Conservation (phyloP, 2,888 invertebrate genomes). For the Pachliopta kotzebuea region DNA sequence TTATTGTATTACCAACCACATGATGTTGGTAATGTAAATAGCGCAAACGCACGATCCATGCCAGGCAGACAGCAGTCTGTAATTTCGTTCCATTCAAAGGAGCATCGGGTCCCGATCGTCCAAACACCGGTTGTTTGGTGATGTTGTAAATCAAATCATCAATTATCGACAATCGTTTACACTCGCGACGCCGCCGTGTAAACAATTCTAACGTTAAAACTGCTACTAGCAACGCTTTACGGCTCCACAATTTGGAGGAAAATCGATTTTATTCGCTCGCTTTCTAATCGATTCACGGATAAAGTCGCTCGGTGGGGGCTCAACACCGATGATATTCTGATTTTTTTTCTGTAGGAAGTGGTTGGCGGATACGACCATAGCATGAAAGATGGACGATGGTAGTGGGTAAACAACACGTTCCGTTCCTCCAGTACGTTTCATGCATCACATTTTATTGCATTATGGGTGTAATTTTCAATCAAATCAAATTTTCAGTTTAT, state of each 20-base stretch:
- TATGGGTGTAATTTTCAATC: not conserved
- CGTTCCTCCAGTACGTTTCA: slow-evolving; percentile 36
- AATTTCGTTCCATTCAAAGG: slow-evolving; percentile 60
- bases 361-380: slow-evolving; percentile 60
- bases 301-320: slow-evolving; percentile 60
- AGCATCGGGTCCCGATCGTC: slow-evolving; percentile 60
- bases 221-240: slow-evolving; percentile 72
- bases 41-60: slow-evolving; percentile 7
- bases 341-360: slow-evolving; percentile 69
- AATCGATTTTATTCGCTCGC: slow-evolving; percentile 79
- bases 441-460: not conserved
- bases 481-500: not conserved
- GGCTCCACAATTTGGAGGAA: slow-evolving; percentile 77
- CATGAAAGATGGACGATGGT: slow-evolving; percentile 51
- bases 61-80: slow-evolving; percentile 21
- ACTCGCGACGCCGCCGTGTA: slow-evolving; percentile 78
- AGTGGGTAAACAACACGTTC: slow-evolving; percentile 42
- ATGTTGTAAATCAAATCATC: slow-evolving; percentile 80
- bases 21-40: slow-evolving; percentile 9
- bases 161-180: slow-evolving; percentile 80
- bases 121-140: slow-evolving; percentile 79
- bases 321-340: slow-evolving; percentile 45
- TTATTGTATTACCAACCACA: not conserved
- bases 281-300: slow-evolving; percentile 67
- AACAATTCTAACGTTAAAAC: slow-evolving; percentile 76